phyloP scores from a whole-genome alignment of 2,113 vertebrate species.

The Alaudala cheleensis region DNA sequence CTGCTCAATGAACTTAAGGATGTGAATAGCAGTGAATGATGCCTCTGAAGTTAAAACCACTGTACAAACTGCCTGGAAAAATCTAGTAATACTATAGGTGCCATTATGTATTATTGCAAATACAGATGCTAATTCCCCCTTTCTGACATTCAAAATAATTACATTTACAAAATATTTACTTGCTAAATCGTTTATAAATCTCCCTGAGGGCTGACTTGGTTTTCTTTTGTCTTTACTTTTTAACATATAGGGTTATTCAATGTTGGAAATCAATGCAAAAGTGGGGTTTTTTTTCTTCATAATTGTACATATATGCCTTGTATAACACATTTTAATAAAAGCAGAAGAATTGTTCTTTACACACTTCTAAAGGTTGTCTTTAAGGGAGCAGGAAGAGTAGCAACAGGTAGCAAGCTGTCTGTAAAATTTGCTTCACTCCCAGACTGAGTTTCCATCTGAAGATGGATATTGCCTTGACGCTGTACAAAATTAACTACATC shows the following conservation, averaged over 20 bases:
- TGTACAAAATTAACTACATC: background rate
- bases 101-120: background rate
- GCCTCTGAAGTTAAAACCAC: background rate
- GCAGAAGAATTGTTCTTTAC: background rate
- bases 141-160: background rate
- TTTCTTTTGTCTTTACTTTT: background rate
- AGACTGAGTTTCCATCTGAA: background rate
- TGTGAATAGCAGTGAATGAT: background rate
- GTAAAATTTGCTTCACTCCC: background rate
- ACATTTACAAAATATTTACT: background rate
- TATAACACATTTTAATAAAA: background rate
- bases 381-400: background rate
- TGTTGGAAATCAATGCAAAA: background rate
- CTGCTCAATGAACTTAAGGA: background rate
- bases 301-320: background rate
- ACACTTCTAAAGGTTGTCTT: background rate
- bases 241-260: background rate
- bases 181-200: background rate
- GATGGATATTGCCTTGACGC: background rate
- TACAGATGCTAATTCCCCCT: accelerated
- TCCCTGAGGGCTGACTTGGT: accelerated
- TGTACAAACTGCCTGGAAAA: background rate
- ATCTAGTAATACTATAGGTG: background rate
- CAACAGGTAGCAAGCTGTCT: background rate
- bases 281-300: background rate